phyloP scores from a whole-genome alignment of 2,888 invertebrate species.

The Cerceris rybyensis region DNA sequence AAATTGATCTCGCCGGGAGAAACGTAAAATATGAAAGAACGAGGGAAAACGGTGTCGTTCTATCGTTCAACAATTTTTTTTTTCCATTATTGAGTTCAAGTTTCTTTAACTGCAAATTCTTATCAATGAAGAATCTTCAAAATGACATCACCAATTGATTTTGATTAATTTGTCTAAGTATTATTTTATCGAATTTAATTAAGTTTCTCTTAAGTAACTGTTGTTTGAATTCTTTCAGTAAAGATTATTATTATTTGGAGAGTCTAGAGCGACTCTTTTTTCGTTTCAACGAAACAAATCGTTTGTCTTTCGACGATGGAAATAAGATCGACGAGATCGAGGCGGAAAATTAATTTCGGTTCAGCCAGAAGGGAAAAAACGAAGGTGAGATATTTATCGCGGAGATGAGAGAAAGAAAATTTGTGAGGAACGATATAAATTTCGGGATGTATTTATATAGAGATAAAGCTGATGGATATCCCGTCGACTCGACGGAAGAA shows the following conservation, averaged over 20 bases:
- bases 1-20: background rate
- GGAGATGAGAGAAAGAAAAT: background rate
- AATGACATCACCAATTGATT: too few relatives aligned
- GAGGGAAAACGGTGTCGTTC: too few relatives aligned
- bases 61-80: too few relatives aligned
- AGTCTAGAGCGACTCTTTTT: too few relatives aligned
- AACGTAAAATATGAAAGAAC: too few relatives aligned
- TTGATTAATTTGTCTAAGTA: too few relatives aligned
- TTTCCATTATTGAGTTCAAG: too few relatives aligned
- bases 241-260: background rate
- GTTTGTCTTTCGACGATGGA: too few relatives aligned
- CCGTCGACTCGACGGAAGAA: constrained; percentile 9
- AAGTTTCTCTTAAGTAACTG: background rate
- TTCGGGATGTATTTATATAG: constrained; percentile 26
- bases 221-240: background rate
- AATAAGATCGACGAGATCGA: too few relatives aligned
- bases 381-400: background rate
- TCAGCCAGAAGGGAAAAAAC: background rate
- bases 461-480: constrained; percentile 38
- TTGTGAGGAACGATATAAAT: background rate
- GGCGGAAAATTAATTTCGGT: background rate
- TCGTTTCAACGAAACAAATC: too few relatives aligned
- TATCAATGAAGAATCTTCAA: too few relatives aligned
- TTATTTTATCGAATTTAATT: background rate
- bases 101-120: too few relatives aligned